Percentiles rank a stretch among this genome's conserved stretches.
Conservation (phyloP, 2,888 invertebrate genomes). For the Baronia brevicornis region DNA sequence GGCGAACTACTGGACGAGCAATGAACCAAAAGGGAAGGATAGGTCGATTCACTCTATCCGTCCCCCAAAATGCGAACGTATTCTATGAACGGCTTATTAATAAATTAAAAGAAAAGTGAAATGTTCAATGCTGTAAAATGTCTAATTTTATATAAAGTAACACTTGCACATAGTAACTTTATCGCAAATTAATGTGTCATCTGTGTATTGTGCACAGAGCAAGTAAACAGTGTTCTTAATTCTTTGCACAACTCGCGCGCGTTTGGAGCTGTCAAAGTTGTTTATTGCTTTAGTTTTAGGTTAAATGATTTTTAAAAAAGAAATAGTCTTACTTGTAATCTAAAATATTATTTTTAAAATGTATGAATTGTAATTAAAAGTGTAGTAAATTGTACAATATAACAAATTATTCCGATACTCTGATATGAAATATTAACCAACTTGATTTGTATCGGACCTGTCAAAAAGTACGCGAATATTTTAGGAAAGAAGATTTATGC, state of each 20-base stretch:
- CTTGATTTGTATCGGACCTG: conserved; percentile 47
- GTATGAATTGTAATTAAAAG: conserved; percentile 14
- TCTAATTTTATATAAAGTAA: neutral
- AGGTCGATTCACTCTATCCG: too few relatives aligned
- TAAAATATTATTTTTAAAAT: too few relatives aligned
- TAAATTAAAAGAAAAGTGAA: too few relatives aligned
- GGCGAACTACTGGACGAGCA: too few relatives aligned
- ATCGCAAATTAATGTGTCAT: too few relatives aligned
- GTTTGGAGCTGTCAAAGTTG: conserved; percentile 57
- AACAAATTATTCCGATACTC: conserved; percentile 8
- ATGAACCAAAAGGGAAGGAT: too few relatives aligned
- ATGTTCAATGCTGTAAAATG: too few relatives aligned
- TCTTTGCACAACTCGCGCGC: conserved; percentile 54
- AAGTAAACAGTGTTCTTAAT: conserved; percentile 2
- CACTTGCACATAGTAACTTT: too few relatives aligned
- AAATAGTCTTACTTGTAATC: too few relatives aligned
- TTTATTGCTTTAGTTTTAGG: conserved; percentile 58
- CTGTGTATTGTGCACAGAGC: too few relatives aligned
- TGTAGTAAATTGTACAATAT: conserved; percentile 12
- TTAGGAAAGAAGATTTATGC: conserved; percentile 50
- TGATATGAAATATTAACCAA: conserved; percentile 35
- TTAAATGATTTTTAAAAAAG: conserved; percentile 39
- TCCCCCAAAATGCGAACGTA: too few relatives aligned
- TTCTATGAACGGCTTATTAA: too few relatives aligned
- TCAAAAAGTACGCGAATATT: conserved; percentile 68